phyloP scores from a whole-genome alignment of 2,888 invertebrate genomes.

The Brenthis ino region DNA sequence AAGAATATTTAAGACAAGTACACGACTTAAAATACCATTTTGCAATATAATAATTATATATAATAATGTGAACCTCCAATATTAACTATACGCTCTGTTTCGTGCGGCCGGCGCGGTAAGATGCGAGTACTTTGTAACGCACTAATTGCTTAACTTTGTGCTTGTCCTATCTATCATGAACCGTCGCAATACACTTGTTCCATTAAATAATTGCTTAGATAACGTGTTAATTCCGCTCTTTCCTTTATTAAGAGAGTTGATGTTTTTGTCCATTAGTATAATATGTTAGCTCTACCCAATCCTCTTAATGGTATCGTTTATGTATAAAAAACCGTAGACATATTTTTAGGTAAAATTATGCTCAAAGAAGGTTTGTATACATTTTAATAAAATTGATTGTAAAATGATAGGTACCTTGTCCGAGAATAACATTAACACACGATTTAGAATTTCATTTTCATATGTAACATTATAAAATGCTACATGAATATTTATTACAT shows the following conservation, averaged over 20 bases:
- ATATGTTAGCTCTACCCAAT: not conserved
- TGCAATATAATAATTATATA: slow-evolving; percentile 1
- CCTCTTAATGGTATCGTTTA: too few species aligned
- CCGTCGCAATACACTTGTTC: slow-evolving; percentile 24
- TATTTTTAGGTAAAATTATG: too few species aligned
- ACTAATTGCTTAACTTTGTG: slow-evolving; percentile 28
- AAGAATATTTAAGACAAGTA: not conserved
- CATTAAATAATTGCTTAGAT: slow-evolving; percentile 21
- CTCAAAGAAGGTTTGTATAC: too few species aligned
- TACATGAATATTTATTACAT: too few species aligned
- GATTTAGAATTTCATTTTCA: not conserved
- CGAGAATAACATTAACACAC: not conserved
- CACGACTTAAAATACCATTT: not conserved
- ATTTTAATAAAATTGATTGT: not conserved
- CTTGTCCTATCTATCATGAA: slow-evolving; percentile 7
- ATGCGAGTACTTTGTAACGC: slow-evolving; percentile 65
- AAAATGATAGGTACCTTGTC: not conserved
- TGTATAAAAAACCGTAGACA: too few species aligned
- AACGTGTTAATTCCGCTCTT: slow-evolving; percentile 4
- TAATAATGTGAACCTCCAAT: slow-evolving; percentile 28
- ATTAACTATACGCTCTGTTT: slow-evolving; percentile 47
- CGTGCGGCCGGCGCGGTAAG: slow-evolving; percentile 61
- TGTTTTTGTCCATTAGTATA: slow-evolving; percentile 15
- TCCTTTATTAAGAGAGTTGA: not conserved
- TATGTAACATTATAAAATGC: too few species aligned